Evolutionary conservation across 2,888 invertebrate genomes (phyloP), one percentile per base, ranked within the genome.

Genomic region (Rhamphomyia laevipes): DNA sequence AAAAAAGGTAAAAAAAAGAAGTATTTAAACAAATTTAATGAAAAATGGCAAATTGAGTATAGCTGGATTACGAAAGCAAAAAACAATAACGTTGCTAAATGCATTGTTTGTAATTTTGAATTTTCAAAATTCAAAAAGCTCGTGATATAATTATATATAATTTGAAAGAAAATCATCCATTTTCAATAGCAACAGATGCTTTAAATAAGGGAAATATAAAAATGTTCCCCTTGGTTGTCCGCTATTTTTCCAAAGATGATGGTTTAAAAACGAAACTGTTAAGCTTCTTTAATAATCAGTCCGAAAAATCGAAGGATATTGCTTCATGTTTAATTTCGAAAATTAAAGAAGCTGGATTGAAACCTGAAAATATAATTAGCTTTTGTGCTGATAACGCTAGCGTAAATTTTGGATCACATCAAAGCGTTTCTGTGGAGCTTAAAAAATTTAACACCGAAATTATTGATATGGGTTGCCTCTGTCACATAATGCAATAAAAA

Each of bases 361-460:
- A 30, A 11, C 45, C 49, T 38, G 33, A 13, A 7, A 45, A 49
- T 33, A 30, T 49, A 9, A 45, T 48, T 18, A 40, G 48, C 21
- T 53, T 50, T 38, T 50, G 47, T 43, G 52, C 47, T 30, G 50
- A 54, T 47, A 54, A 52, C 45, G 53, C 50, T 2, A 50, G 45
- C 16, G 50, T 51, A 2, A 52, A 50, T 46, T 54, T 52, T 43
- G 52, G 54, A 6, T 15, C 7, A 11, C 45, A 49, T 33, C 46
- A 52, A 45, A 50, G 50, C 40, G 47, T 52, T 10, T 50, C 48
- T 41, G 50, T 52, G 9, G 51, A 51, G 23, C 31, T 48, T 12
- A 49, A 49, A 44, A 45, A 53, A 42, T 23, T 4, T 16, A 49
- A 49, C 11, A 17, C 45, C 4, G 16, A 41, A 40, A 30, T 51